phyloP scores from a whole-genome alignment of 1,140 invertebrate genomes.

The Aphelinus atriplicis region DNA sequence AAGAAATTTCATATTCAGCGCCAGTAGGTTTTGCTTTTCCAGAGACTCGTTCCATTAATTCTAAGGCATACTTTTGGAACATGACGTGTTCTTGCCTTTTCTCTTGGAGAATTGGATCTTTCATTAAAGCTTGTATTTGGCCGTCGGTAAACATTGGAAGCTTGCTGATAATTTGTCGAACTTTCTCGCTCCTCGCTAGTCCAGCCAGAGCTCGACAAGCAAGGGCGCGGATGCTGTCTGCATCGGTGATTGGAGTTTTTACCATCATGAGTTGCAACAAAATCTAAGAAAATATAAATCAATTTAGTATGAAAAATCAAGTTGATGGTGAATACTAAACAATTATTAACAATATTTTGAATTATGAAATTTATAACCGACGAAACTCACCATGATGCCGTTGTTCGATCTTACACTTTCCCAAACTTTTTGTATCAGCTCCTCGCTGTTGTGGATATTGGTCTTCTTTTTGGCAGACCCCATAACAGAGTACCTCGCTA shows the following conservation, averaged over 20 bases:
- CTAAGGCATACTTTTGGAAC: constrained; percentile 95
- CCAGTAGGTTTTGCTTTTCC: constrained; percentile 88
- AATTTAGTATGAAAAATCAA: too few species aligned
- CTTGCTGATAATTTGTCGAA: constrained; percentile 95
- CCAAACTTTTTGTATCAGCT: constrained; percentile 91
- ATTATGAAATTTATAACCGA: neutral
- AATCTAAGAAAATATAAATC: constrained; percentile 61
- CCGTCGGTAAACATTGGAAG: constrained; percentile 93
- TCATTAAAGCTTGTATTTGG: constrained; percentile 92
- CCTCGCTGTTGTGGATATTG: constrained; percentile 80
- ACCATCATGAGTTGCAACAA: constrained; percentile 85
- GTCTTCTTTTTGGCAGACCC: constrained; percentile 79
- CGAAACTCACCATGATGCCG: constrained; percentile 85
- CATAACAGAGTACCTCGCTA: constrained; percentile 72
- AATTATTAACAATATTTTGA: neutral
- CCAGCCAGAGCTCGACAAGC: constrained; percentile 93
- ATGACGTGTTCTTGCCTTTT: constrained; percentile 93
- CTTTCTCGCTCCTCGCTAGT: constrained; percentile 88
- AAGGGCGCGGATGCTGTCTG: constrained; percentile 90
- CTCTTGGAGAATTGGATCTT: constrained; percentile 95
- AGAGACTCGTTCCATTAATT: constrained; percentile 90
- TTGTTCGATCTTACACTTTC: constrained; percentile 92
- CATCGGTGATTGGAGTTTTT: constrained; percentile 96
- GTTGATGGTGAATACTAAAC: too few species aligned
- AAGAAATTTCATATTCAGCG: constrained; percentile 82